A percentile compares a stretch with the other conserved stretches of the same genome.
phyloP scores from a whole-genome alignment of 2,888 invertebrate species.

The Capitulum mitella region DNA sequence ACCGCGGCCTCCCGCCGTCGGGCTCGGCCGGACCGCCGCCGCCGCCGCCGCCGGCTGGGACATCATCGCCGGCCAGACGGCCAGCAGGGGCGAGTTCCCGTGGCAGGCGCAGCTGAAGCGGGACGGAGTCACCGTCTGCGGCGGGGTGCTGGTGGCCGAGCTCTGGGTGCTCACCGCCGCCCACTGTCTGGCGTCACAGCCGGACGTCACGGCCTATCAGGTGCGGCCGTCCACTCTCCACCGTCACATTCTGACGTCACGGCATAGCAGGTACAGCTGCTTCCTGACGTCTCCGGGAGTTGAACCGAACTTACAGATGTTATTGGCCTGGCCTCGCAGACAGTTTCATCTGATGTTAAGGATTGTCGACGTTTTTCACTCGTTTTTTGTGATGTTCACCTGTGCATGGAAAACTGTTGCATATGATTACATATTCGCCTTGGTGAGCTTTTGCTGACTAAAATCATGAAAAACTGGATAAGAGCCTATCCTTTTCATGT shows the following conservation, averaged over 20 bases:
- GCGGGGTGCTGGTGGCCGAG: not conserved
- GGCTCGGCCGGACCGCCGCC: not conserved
- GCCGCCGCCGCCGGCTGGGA: not conserved
- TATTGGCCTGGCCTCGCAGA: too few species aligned
- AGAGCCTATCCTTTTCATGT: too few species aligned
- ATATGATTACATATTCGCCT: too few species aligned
- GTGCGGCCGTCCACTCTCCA: not conserved
- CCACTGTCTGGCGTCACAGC: not conserved
- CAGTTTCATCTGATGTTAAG: too few species aligned
- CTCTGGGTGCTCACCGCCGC: constrained; percentile 6
- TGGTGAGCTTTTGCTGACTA: too few species aligned
- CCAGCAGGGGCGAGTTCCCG: not conserved
- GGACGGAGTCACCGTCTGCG: not conserved
- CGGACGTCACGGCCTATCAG: not conserved
- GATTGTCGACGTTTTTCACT: too few species aligned
- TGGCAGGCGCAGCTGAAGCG: constrained; percentile 9
- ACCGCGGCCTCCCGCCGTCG: not conserved
- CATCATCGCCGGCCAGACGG: not conserved
- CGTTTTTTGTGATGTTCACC: too few species aligned
- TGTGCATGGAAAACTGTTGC: too few species aligned
- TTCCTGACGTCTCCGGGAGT: too few species aligned
- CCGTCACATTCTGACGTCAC: not conserved
- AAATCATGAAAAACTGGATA: too few species aligned
- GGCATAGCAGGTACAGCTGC: not conserved
- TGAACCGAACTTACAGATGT: too few species aligned